Percentiles rank a stretch among this genome's conserved stretches.
These are phyloP conservation scores for Acrobasis consociella DNA, from an alignment of 2,888 invertebrate genomes.

Conservation along the genomic window DNA sequence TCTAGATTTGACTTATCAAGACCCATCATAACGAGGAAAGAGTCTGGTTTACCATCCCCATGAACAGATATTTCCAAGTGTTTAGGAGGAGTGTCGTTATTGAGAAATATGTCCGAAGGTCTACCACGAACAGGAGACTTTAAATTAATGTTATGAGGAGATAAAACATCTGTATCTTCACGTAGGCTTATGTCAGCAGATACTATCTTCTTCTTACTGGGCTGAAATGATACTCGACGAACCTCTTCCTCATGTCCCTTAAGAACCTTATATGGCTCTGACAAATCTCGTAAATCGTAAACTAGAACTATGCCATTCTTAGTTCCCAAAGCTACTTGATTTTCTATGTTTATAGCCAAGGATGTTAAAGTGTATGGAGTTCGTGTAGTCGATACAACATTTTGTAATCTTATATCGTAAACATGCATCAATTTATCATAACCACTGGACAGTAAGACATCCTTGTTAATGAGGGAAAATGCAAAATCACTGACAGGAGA, in stretches of 20 bases:
- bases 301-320: constrained; percentile 79
- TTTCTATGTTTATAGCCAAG: constrained; percentile 68
- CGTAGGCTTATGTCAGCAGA: constrained; percentile 69
- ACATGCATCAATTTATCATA: constrained; percentile 82
- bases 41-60: constrained; percentile 63
- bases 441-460: constrained; percentile 81
- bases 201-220: constrained; percentile 53
- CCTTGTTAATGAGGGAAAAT: constrained; percentile 80
- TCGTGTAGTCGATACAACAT: constrained; percentile 68
- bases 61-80: constrained; percentile 44
- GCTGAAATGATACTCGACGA: constrained; percentile 74
- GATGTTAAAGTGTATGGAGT: constrained; percentile 68
- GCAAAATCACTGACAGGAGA: constrained; percentile 82
- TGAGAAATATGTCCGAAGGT: constrained; percentile 67
- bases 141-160: constrained; percentile 44
- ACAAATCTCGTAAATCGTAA: constrained; percentile 81
- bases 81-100: constrained; percentile 67
- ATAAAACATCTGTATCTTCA: constrained; percentile 61
- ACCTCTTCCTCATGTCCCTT: constrained; percentile 78
- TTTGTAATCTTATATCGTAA: constrained; percentile 78
- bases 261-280: constrained; percentile 68
- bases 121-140: constrained; percentile 53
- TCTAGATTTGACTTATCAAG: constrained; percentile 65
- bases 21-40: constrained; percentile 72
- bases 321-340: constrained; percentile 79